These are phyloP conservation scores for Plebejus melissa DNA, from an alignment of 2,888 invertebrate species.

Conservation along the genomic window DNA sequence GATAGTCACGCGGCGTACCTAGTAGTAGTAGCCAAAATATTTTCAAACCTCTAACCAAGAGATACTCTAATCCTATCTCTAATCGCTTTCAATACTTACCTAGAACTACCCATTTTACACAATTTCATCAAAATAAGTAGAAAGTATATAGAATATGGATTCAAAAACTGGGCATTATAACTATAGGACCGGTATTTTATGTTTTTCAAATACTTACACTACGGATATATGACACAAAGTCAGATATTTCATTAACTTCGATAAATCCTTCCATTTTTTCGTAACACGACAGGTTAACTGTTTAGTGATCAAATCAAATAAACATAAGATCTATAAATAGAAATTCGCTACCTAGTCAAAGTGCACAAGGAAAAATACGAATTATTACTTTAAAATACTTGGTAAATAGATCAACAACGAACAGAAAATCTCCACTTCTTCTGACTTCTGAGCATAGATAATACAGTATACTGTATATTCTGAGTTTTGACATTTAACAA, in stretches of 20 bases:
- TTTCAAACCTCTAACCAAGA: neutral
- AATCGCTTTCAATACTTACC: neutral
- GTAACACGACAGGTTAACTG: constrained; percentile 27
- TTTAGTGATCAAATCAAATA: neutral
- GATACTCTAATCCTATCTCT: too few species aligned
- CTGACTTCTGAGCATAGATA: too few species aligned
- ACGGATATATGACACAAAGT: constrained; percentile 87
- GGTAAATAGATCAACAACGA: neutral
- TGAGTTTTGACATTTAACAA: too few species aligned
- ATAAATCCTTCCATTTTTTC: constrained; percentile 79
- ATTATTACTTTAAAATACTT: neutral
- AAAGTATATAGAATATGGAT: neutral
- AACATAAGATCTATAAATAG: neutral
- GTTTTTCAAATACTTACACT: constrained; percentile 81
- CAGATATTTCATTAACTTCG: constrained; percentile 86
- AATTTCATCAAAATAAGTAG: neutral
- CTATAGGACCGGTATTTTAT: neutral
- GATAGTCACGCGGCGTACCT: too few species aligned
- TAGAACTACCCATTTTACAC: neutral
- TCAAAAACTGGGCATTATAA: neutral
- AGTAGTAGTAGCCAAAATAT: neutral
- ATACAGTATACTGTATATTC: too few species aligned
- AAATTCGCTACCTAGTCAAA: neutral
- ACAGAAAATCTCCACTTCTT: neutral
- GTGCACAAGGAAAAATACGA: neutral